Percentiles rank a stretch among this genome's conserved stretches.
These are phyloP conservation scores for Peromyscus melanophrys DNA, from an alignment of 2,797 vertebrate genomes.

Conservation along the genomic window DNA sequence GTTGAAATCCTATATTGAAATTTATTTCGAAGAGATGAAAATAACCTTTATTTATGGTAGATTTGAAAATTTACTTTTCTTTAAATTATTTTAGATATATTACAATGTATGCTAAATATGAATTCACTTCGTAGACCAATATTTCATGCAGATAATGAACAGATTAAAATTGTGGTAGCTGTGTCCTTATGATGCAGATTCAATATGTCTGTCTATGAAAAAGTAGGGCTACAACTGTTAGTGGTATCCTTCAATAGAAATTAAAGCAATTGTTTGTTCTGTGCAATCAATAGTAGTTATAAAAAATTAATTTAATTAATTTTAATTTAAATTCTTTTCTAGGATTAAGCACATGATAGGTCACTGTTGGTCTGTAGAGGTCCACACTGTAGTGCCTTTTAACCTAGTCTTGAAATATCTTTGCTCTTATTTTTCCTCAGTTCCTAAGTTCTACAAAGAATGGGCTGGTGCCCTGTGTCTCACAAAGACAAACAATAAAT, in stretches of 20 bases:
- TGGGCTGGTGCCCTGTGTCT: not conserved
- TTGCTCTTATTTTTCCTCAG: not conserved
- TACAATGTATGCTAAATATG: not conserved
- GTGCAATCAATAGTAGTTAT: not conserved
- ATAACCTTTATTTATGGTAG: not conserved
- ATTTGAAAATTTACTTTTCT: not conserved
- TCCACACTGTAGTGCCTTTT: not conserved
- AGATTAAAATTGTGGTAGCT: not conserved
- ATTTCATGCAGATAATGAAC: not conserved
- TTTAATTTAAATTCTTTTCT: not conserved
- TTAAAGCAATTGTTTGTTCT: not conserved
- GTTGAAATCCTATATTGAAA: not conserved
- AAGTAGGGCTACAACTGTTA: not conserved
- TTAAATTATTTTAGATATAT: not conserved
- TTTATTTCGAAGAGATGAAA: conserved; percentile 34
- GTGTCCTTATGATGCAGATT: not conserved
- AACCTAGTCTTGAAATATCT: not conserved
- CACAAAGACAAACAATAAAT: not conserved
- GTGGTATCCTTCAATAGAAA: not conserved
- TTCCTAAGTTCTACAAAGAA: not conserved
- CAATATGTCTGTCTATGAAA: not conserved
- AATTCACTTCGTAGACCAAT: not conserved
- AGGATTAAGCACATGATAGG: not conserved
- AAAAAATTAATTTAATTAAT: not conserved
- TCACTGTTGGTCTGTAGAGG: not conserved